Base-by-base conservation (phyloP, 2,888 invertebrate species). In the Orthosia cruda region DNA sequence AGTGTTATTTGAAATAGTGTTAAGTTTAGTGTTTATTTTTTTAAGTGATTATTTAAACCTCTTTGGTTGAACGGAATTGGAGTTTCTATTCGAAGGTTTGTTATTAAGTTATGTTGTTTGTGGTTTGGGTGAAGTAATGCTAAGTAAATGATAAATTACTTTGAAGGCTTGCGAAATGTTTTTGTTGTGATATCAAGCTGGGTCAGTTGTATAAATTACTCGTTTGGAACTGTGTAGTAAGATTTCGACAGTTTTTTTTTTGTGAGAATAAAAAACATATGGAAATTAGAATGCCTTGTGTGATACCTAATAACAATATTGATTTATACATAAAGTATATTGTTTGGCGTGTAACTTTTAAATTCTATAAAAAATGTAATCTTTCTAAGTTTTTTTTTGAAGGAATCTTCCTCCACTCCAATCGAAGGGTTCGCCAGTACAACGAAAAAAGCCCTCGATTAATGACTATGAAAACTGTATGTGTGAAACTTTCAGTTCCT, bases 161-260 rank as follows among this genome's bases (percentile, higher is more conserved):
- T 83, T 79, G 80, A 40, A 40, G 79, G 81, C 74, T 94, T 93
- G 87, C 90, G 91, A 93, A 93, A 93, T 93, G 85, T 91, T 90
- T 91, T 90, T 90, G 88, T 90, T 88, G 80, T 89, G 87, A 86
- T 89, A 84, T 74, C 63, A 83, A 71, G 85, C 83, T 85, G 71
- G 81, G 81, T 81, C 87, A 80, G 50, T 57, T 20, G 49, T 84
- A 59, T 62, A 50, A 58, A 70, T 58, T 66, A 71, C 65, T 62
- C 18, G 55, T 77, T 76, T 55, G 32, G 26, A 61, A 49, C 13
- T 67, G n/a, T 40, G 54, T 69, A 49, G 50, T 61, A 45, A 54
- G 9, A 67, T 81, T 71, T 40, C 66, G 50, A 63, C 64, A 71
- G 20, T 16, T 67, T 11, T 61, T 40, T 52, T 15, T 49, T 55